phyloP scores from a whole-genome alignment of 1,140 invertebrate genomes.

The Pteromalus puparum region DNA sequence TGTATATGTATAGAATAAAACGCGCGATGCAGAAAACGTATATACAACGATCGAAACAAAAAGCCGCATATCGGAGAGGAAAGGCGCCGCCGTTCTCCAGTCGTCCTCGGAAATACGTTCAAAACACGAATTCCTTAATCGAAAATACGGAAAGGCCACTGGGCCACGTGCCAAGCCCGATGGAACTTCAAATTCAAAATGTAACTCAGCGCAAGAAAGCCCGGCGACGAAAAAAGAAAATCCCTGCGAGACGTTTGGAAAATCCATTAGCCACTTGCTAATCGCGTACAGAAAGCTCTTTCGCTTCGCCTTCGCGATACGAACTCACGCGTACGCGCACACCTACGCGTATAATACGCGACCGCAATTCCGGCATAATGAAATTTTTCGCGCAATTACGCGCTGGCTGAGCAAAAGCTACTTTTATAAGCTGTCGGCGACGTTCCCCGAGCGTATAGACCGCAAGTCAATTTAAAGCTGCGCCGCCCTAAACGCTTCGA shows the following conservation, averaged over 20 bases:
- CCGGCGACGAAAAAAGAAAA: background rate
- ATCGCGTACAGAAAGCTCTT: background rate
- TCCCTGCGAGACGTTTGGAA: background rate
- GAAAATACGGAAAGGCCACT: background rate
- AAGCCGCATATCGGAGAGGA: background rate
- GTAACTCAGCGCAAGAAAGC: background rate
- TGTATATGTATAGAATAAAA: no score
- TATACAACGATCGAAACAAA: no score
- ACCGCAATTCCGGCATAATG: conserved; percentile 10
- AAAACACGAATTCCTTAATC: conserved; percentile 12
- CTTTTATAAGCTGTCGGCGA: background rate
- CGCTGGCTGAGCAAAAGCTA: background rate
- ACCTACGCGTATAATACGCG: background rate
- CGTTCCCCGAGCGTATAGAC: background rate
- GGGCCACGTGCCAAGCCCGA: conserved; percentile 15
- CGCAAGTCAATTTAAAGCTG: conserved; percentile 28
- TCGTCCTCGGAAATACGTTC: background rate
- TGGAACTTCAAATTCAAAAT: conserved; percentile 22
- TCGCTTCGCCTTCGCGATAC: background rate
- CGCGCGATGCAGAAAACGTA: no score
- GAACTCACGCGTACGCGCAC: background rate
- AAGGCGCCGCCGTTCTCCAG: background rate
- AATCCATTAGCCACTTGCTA: conserved; percentile 13
- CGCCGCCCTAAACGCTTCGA: conserved; percentile 29
- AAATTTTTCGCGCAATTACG: conserved; percentile 29